Conservation (phyloP, 2,797 vertebrate species). For the Mallotus villosus region DNA sequence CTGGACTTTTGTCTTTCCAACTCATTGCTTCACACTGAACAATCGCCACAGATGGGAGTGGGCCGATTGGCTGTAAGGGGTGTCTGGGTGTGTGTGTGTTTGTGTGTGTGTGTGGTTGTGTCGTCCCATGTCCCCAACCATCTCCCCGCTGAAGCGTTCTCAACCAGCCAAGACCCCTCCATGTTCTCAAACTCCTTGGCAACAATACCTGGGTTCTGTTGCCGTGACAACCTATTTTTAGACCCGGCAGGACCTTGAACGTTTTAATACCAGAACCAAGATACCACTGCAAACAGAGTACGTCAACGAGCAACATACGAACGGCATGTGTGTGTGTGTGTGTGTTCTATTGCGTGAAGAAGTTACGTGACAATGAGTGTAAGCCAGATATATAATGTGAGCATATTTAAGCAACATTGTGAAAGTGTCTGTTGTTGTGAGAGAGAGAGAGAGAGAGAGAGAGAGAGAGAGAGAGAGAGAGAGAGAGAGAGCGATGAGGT, state of each 20-base stretch:
- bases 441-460: not conserved
- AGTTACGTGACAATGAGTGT: not conserved
- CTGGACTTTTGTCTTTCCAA: slow-evolving; percentile 24
- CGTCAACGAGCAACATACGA: slow-evolving; percentile 14
- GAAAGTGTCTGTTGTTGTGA: not conserved
- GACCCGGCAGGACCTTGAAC: slow-evolving; percentile 52
- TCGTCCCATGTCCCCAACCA: slow-evolving; percentile 20
- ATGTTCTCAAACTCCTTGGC: slow-evolving; percentile 60
- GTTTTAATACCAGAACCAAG: slow-evolving; percentile 33
- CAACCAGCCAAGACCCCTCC: slow-evolving; percentile 42
- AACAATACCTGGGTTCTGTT: slow-evolving; percentile 69
- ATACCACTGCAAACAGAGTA: slow-evolving; percentile 1
- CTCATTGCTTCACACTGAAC: slow-evolving; percentile 19
- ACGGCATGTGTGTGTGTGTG: not conserved
- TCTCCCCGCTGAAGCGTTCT: slow-evolving; percentile 42
- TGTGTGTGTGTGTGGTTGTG: not conserved
- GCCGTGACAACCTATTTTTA: slow-evolving; percentile 79
- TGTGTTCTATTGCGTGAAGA: not conserved
- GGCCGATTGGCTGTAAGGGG: slow-evolving; percentile 31
- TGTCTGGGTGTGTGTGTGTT: slow-evolving; percentile 20
- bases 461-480: not conserved
- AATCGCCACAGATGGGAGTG: slow-evolving; percentile 31
- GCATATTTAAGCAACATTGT: not conserved
- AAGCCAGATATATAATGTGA: not conserved
- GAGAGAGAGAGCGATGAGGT: slow-evolving; percentile 18